These are phyloP conservation scores for Drosophila lacertosa DNA, from an alignment of 1,140 invertebrate species.

Conservation along the genomic window DNA sequence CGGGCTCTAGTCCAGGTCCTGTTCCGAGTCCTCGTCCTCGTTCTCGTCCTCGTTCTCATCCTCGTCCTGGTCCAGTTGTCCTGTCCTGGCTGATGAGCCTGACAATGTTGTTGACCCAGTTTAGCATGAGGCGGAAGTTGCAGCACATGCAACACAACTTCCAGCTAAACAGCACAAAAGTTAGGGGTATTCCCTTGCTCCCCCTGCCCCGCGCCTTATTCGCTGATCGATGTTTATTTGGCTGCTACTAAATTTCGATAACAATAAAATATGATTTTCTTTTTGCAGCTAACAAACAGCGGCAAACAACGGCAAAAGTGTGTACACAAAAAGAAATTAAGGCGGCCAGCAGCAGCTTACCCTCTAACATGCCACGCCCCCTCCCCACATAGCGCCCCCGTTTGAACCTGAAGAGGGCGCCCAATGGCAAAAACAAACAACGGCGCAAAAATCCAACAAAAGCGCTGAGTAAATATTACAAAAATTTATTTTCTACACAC, in stretches of 20 bases:
- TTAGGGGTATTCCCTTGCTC: background rate
- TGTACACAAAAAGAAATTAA: constrained; percentile 77
- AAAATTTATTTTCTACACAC: constrained; percentile 68
- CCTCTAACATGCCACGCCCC: no score
- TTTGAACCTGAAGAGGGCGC: constrained; percentile 33
- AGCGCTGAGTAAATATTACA: constrained; percentile 79
- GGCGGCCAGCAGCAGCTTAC: constrained; percentile 20
- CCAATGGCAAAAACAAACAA: constrained; percentile 53
- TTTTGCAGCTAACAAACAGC: constrained; percentile 32
- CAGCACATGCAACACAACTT: no score
- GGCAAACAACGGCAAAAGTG: constrained; percentile 13
- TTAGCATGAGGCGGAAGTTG: no score
- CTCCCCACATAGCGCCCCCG: no score
- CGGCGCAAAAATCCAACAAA: constrained; percentile 58
- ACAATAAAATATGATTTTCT: constrained; percentile 82
- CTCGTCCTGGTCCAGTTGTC: no score
- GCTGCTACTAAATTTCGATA: constrained; percentile 69
- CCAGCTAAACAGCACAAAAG: no score
- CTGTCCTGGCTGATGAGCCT: no score
- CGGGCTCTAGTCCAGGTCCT: no score
- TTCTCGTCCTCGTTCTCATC: no score
- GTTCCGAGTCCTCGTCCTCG: no score
- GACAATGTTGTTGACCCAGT: no score
- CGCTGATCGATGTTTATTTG: constrained; percentile 59
- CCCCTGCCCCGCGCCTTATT: no score